These are phyloP conservation scores for Orientallactaga bullata DNA, from an alignment of 2,113 vertebrate genomes.

Conservation along the genomic window DNA sequence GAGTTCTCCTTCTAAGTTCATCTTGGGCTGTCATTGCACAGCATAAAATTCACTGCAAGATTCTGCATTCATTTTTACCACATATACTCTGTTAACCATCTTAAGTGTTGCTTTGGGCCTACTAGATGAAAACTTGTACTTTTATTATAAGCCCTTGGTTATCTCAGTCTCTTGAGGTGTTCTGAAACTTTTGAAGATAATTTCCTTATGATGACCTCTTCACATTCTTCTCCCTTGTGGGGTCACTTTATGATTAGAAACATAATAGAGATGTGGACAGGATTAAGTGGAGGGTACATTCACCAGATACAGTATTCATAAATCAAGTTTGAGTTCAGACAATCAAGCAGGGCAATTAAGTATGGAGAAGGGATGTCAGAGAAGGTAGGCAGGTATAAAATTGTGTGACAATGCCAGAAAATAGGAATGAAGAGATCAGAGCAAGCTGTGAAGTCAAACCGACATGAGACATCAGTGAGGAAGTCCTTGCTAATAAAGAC, in stretches of 20 bases:
- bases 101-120: too few species aligned
- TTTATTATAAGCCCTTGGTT: not conserved
- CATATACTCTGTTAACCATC: too few species aligned
- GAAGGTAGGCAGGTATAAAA: not conserved
- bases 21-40: too few species aligned
- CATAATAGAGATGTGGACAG: not conserved
- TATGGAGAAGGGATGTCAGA: not conserved
- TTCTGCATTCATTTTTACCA: too few species aligned
- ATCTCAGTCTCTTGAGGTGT: not conserved
- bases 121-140: too few species aligned
- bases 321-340: not conserved
- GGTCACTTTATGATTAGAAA: not conserved
- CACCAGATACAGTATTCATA: not conserved
- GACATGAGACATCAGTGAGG: not conserved
- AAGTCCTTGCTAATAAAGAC: not conserved
- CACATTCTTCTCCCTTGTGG: constrained; percentile 1
- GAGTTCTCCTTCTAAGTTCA: too few species aligned
- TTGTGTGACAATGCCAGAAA: not conserved
- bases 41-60: too few species aligned
- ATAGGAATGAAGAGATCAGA: constrained; percentile 7
- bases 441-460: not conserved
- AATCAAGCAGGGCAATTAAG: not conserved
- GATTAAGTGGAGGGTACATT: not conserved
- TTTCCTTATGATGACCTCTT: constrained; percentile 21
- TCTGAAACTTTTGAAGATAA: not conserved